phyloP scores from a whole-genome alignment of 2,888 invertebrate species.

The Polia nebulosa region DNA sequence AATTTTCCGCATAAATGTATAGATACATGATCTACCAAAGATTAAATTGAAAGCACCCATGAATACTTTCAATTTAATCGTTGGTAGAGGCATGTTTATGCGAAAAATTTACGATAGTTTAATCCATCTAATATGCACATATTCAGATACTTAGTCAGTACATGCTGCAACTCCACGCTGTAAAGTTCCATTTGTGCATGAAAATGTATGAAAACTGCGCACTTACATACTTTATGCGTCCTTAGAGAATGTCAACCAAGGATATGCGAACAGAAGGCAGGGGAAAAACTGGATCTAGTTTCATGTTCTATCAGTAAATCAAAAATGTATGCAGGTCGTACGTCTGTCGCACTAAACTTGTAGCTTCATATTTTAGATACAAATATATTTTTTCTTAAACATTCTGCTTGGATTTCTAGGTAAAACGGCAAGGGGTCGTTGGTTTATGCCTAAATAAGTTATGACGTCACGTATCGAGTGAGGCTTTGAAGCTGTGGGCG shows the following conservation, averaged over 20 bases:
- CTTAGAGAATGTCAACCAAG: constrained; percentile 34
- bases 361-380: constrained; percentile 33
- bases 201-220: constrained; percentile 42
- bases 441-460: constrained; percentile 48
- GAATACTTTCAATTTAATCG: background rate
- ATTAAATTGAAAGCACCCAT: too few relatives aligned
- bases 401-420: constrained; percentile 29
- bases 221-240: constrained; percentile 43
- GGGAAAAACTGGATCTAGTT: constrained; percentile 48
- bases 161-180: constrained; percentile 11
- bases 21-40: too few relatives aligned
- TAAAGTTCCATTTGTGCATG: constrained; percentile 34
- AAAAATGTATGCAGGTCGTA: constrained; percentile 56
- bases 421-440: constrained; percentile 23
- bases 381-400: constrained; percentile 33
- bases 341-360: constrained; percentile 14
- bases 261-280: constrained; percentile 23
- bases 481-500: constrained; percentile 15
- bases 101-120: background rate
- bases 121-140: constrained; percentile 9
- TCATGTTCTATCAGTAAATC: constrained; percentile 49
- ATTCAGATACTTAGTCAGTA: constrained; percentile 22
- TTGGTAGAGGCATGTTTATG: background rate
- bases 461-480: constrained; percentile 31
- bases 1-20: too few relatives aligned